These are phyloP conservation scores for Gymnoscelis rufifasciata DNA, from an alignment of 2,888 invertebrate genomes.

Conservation along the genomic window DNA sequence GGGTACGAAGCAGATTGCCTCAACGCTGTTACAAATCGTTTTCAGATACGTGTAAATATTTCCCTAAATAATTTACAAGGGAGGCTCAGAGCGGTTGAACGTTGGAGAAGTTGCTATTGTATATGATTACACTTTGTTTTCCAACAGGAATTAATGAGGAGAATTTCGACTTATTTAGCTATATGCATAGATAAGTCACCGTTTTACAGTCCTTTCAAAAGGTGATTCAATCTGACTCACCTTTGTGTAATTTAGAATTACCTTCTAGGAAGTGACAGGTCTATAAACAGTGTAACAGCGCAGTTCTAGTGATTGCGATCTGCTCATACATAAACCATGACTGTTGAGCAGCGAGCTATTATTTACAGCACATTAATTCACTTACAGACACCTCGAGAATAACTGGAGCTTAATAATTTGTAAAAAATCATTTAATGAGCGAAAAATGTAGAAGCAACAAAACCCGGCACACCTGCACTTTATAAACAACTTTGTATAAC, in stretches of 20 bases:
- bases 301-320: slow-evolving; percentile 1
- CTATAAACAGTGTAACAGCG: slow-evolving; percentile 1
- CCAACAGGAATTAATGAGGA: too few relatives aligned
- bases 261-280: slow-evolving; percentile 6
- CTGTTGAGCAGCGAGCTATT: slow-evolving; percentile 5
- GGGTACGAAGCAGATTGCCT: slow-evolving; percentile 3
- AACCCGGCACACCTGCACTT: neutral
- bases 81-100: too few relatives aligned
- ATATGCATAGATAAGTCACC: too few relatives aligned
- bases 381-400: neutral
- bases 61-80: neutral
- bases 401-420: neutral
- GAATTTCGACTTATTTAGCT: too few relatives aligned
- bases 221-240: slow-evolving; percentile 10
- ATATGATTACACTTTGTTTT: too few relatives aligned
- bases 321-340: neutral
- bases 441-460: neutral
- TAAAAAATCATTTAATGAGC: too few relatives aligned
- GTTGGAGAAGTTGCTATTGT: too few relatives aligned
- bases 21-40: neutral
- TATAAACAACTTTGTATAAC: slow-evolving; percentile 1
- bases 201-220: neutral
- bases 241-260: too few relatives aligned
- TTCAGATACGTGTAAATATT: neutral
- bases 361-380: neutral